Percentiles rank a stretch among this genome's conserved stretches.
These are phyloP conservation scores for Notarius quadriscutis DNA, from an alignment of 2,113 vertebrate genomes.

Conservation along the genomic window DNA sequence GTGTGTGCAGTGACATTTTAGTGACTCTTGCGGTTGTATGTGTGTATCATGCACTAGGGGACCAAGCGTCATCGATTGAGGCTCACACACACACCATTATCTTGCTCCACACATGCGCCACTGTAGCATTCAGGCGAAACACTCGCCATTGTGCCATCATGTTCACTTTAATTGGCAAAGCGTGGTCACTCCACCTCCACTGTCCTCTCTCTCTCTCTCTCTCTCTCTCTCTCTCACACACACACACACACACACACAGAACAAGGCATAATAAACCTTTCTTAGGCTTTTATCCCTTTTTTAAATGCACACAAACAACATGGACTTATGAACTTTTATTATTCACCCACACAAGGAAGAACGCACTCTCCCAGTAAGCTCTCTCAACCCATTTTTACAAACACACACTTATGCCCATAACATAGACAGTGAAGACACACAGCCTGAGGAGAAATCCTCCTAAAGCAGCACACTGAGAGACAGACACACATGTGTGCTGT, in stretches of 20 bases:
- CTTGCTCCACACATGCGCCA: slow-evolving; percentile 18
- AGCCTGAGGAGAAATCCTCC: background rate
- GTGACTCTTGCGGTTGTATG: background rate
- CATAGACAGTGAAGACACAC: background rate
- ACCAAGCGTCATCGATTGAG: slow-evolving; percentile 43
- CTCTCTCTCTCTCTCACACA: background rate
- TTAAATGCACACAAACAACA: background rate
- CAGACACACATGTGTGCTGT: background rate
- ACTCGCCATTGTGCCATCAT: slow-evolving; percentile 18
- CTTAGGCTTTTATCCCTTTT: background rate
- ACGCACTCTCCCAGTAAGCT: background rate
- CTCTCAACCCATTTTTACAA: background rate
- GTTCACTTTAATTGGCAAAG: slow-evolving; percentile 45
- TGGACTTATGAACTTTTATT: too few species aligned
- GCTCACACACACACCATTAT: slow-evolving; percentile 26
- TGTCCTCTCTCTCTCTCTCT: background rate
- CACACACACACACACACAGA: slow-evolving; percentile 5
- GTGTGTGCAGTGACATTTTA: slow-evolving; percentile 14
- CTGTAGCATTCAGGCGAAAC: slow-evolving; percentile 39
- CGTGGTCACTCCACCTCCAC: slow-evolving; percentile 11
- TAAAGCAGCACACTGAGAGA: background rate
- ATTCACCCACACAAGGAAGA: background rate
- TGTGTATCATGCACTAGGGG: background rate
- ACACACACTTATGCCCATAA: background rate
- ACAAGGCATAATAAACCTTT: background rate